Conservation (phyloP, 2,113 vertebrate species). For the Chrysemys picta region DNA sequence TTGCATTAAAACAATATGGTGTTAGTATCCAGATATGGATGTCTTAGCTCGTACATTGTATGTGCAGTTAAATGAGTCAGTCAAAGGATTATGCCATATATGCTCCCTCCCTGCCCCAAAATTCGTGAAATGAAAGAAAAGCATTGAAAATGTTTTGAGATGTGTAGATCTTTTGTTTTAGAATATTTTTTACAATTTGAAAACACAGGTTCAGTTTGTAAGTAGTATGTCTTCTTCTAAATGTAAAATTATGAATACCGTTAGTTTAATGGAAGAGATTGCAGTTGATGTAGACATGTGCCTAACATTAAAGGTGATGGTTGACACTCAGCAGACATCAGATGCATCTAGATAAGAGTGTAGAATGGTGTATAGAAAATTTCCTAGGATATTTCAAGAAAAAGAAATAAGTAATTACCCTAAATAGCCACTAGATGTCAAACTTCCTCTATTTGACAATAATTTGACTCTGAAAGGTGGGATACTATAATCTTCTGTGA, state of each 20-base stretch:
- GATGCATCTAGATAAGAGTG: background rate
- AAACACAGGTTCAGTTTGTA: background rate
- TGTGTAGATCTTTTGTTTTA: background rate
- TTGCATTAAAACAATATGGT: background rate
- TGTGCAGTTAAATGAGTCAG: background rate
- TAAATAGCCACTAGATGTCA: conserved; percentile 46
- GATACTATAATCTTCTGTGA: accelerated
- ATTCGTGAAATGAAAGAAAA: background rate
- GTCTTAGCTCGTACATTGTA: background rate
- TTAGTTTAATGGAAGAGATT: background rate
- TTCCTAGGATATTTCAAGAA: background rate
- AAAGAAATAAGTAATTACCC: background rate
- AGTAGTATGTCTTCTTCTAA: background rate
- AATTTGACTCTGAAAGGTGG: background rate
- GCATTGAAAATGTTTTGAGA: background rate
- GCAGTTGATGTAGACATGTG: background rate
- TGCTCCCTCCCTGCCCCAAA: background rate
- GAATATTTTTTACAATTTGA: background rate
- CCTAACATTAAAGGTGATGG: background rate
- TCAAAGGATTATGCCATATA: background rate
- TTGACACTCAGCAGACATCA: accelerated
- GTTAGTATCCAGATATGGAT: background rate
- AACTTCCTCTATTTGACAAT: background rate
- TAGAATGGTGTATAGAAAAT: background rate
- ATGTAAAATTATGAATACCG: background rate